phyloP scores from a whole-genome alignment of 2,113 vertebrate genomes.

The Agapornis roseicollis region DNA sequence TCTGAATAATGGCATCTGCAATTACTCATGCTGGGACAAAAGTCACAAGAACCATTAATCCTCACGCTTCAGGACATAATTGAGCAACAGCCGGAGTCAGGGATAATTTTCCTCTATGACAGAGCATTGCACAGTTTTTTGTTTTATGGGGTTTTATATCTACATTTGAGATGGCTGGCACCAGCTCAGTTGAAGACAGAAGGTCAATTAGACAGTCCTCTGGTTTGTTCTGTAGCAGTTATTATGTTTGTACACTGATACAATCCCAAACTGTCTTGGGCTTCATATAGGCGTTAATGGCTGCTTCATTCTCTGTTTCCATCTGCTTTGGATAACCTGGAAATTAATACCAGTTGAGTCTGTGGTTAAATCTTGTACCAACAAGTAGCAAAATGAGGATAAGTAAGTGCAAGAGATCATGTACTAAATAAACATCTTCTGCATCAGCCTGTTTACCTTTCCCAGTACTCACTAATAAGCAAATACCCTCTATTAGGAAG shows the following conservation, averaged over 20 bases:
- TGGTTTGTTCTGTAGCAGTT: not conserved
- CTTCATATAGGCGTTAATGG: not conserved
- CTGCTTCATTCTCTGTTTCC: not conserved
- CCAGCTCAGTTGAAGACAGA: not conserved
- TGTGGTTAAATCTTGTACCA: not conserved
- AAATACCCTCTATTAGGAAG: not conserved
- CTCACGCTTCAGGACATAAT: constrained; percentile 10
- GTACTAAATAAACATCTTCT: not conserved
- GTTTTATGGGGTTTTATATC: not conserved
- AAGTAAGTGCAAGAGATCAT: not conserved
- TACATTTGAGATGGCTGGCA: not conserved
- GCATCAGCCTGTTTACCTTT: not conserved
- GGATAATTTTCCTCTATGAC: constrained; percentile 23
- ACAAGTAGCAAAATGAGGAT: not conserved
- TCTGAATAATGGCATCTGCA: not conserved
- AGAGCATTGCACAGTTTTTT: not conserved
- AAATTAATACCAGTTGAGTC: constrained; percentile 35
- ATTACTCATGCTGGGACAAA: constrained; percentile 28
- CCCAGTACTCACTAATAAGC: not conserved
- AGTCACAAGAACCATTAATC: constrained; percentile 30
- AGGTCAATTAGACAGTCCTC: not conserved
- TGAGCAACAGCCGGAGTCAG: constrained; percentile 56
- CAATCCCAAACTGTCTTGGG: not conserved
- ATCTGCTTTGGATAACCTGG: constrained; percentile 49
- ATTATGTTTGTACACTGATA: not conserved